These are phyloP conservation scores for Mohoua ochrocephala DNA, from an alignment of 2,113 vertebrate species.

Conservation along the genomic window DNA sequence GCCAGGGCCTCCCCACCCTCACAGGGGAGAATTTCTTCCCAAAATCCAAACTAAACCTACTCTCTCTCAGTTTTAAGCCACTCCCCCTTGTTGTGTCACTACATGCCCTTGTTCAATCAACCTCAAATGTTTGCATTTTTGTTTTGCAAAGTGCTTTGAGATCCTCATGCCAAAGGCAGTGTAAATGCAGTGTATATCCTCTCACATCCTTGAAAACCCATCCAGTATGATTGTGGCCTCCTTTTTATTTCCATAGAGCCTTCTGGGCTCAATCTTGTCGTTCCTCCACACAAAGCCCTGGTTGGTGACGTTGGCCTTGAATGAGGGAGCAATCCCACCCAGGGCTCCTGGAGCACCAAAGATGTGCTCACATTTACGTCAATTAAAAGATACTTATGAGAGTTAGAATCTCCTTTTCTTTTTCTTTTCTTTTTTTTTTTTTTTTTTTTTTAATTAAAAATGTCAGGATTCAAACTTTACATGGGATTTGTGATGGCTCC, in stretches of 20 bases:
- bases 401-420: neutral
- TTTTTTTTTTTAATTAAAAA: conserved; percentile 26
- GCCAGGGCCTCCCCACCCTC: fast-evolving
- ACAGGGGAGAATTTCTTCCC: neutral
- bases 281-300: neutral
- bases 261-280: neutral
- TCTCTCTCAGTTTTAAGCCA: neutral
- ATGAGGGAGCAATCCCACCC: neutral
- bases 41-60: neutral
- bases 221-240: neutral
- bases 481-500: conserved; percentile 26
- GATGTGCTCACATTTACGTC: neutral
- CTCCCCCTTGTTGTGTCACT: neutral
- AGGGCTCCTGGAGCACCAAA: neutral
- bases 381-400: conserved; percentile 3
- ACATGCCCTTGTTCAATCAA: neutral
- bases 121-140: neutral
- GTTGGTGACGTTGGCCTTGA: neutral
- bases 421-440: neutral
- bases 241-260: neutral
- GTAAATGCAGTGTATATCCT: neutral
- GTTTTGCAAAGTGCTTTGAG: neutral
- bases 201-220: neutral
- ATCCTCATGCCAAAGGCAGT: neutral
- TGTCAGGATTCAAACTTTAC: conserved; percentile 44